Evolutionary conservation across 2,888 invertebrate genomes (phyloP).

Genomic region (Antheraea assamensis): DNA sequence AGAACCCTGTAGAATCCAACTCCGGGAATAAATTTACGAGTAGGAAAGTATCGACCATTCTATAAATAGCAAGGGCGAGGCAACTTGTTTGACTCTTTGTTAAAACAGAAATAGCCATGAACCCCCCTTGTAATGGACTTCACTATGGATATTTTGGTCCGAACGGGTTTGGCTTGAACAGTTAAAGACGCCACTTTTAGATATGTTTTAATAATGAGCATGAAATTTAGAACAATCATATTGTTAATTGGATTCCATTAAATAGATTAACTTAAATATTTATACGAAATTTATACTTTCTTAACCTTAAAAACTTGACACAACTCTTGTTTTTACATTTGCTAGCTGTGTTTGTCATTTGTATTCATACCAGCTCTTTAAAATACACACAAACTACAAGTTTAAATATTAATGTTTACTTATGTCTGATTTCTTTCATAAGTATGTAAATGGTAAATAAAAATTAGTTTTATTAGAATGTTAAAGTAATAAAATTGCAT

Average conservation of each 20-base stretch:
- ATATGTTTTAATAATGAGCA: slow-evolving; percentile 1
- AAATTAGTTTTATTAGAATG: neutral
- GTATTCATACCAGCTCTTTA: neutral
- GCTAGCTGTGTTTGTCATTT: neutral
- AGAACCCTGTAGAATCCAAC: slow-evolving; percentile 60
- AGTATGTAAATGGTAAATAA: neutral
- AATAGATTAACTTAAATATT: neutral
- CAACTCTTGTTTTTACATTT: neutral
- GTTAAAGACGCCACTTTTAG: slow-evolving; percentile 27
- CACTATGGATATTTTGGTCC: slow-evolving; percentile 11
- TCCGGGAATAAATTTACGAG: slow-evolving; percentile 59
- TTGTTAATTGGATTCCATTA: neutral
- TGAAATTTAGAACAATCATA: neutral
- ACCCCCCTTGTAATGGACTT: slow-evolving; percentile 40
- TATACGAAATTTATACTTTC: neutral
- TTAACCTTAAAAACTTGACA: neutral
- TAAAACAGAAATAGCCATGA: slow-evolving; percentile 60
- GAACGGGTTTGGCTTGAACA: slow-evolving; percentile 11
- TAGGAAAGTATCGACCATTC: slow-evolving; percentile 64
- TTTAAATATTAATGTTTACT: neutral
- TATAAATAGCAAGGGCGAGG: slow-evolving; percentile 57
- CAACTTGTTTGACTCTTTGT: slow-evolving; percentile 69
- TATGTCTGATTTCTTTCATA: neutral
- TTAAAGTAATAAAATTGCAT: neutral
- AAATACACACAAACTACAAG: neutral